Conservation (phyloP, 2,797 vertebrate species). For the Callimico goeldii region DNA sequence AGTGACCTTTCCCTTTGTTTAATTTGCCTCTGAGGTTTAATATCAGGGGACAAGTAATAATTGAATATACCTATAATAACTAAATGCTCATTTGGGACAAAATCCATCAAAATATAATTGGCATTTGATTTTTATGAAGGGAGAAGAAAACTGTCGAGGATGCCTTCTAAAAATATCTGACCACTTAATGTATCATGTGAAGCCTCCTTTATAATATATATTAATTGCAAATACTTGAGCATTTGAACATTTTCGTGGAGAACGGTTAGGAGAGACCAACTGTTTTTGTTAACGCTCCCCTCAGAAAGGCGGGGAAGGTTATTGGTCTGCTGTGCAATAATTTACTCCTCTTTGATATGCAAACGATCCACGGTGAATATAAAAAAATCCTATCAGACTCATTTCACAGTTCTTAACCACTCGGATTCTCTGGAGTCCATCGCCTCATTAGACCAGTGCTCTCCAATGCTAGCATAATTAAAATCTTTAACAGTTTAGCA, state of each 20-base stretch:
- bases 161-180: conserved; percentile 82
- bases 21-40: conserved; percentile 87
- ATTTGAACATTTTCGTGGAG: conserved; percentile 82
- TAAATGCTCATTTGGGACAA: conserved; percentile 88
- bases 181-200: conserved; percentile 84
- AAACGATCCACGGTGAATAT: conserved; percentile 99
- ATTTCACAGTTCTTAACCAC: conserved; percentile 99
- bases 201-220: conserved; percentile 83
- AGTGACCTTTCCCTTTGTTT: conserved; percentile 94
- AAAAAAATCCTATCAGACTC: conserved; percentile 99
- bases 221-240: conserved; percentile 87
- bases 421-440: conserved; percentile 97
- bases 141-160: conserved; percentile 76
- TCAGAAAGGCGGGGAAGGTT: conserved; percentile 94
- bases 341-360: conserved; percentile 99
- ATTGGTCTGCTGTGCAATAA: conserved; percentile 99
- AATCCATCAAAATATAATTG: conserved; percentile 90
- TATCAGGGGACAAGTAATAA: conserved; percentile 88
- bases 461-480: conserved; percentile 99
- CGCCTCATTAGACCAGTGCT: conserved; percentile 99
- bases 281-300: conserved; percentile 89
- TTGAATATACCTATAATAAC: conserved; percentile 89
- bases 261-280: conserved; percentile 84
- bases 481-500: conserved; percentile 99
- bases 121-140: conserved; percentile 84